Base-by-base conservation (phyloP, 92 coral and sea anemone species). In the Palythoa heliodiscus region DNA sequence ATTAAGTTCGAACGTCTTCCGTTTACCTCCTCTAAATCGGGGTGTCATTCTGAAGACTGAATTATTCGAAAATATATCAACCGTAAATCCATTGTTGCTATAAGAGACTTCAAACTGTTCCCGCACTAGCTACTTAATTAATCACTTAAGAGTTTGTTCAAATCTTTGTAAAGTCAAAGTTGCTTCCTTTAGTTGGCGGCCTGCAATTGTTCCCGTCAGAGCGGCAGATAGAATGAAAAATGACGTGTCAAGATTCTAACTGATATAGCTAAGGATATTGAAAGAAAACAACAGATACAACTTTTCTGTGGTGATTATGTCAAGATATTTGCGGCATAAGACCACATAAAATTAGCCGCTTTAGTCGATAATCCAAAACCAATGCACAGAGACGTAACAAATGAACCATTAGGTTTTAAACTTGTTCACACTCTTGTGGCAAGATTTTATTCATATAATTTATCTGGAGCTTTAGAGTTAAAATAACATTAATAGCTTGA, bases 181-280 rank as follows among this genome's bases (percentile, higher is more conserved):
- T 35, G 29, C 35, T 39, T 61, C 16, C 48, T 64, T 64, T 22
- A 3, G 47, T 54, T 76, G 38, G 81, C 67, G 67, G 67, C 48
- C 24, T 76, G 67, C 81, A 76, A 25, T 54, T 37, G 11, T 54
- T 76, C 67, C 3, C 52, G 61, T 70, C 73, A 47, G 72, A 43
- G 84, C 84, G 84, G 84, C 61, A 80, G 63, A 80, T 66, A 6
- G 5, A 80, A 66, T 80, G 84, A 80, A 80, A 80, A 80, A 80
- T 80, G 84, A 80, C 58, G 43, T 64, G 84, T 80, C 84, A 80
- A 39, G 55, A 69, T 35, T 2, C 13, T 70, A 78, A 67, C 58
- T 11, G 74, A 80, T 53, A n/a, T 22, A 80, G 73, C 47, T 6
- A 23, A 29, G 7, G 60, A 80, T 64, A 80, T 22, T n/a, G 73